Base-by-base conservation (phyloP, 2,113 vertebrate genomes). In the Rousettus leschenaultii region DNA sequence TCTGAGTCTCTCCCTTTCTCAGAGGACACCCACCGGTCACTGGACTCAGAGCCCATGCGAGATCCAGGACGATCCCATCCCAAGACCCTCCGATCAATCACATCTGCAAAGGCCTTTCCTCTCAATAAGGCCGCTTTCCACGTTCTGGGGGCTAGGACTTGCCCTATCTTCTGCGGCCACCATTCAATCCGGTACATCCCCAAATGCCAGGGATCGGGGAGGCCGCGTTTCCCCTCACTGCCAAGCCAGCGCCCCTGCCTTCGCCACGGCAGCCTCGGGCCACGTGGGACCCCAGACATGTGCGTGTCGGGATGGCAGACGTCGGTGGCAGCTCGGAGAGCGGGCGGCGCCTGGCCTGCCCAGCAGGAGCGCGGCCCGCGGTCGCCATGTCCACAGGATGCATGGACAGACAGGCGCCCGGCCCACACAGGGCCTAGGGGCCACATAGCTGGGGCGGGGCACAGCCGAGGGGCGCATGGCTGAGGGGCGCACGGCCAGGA, bases 251-350 rank as follows among this genome's bases (percentile, higher is more conserved):
- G 30, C 15, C 35, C 45, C 59, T 26, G 35, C 4, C 0, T 48
- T 10, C 16, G 3, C 9, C 15, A 13, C 1, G 14, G 78, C 26
- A 43, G n/a, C 66, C 83, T 38, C 13, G 1, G 40, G 33, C 38
- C 4, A 0, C 0, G 18, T 38, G 45, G 24, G 21, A 8, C n/a
- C 4, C 6, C 18, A 7, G 38, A 26, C 78, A 10, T 1, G 9
- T 9, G 14, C 40, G 78, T 83, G 26, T 33, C 12, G 8, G 4
- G 13, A 35, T 11, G 70, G 43, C 24, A 4, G 61, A 35, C n/a
- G 35, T 0, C 0, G 22, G 28, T 55, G 26, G 48, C 0, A 0
- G 2, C 3, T 6, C 78, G 3, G 38, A 40, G 18, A 48, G 24
- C 0, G 0, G 83, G 57, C 55, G 59, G 68, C 15, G 0, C 57